Evolutionary conservation across 2,888 invertebrate species (phyloP).

Genomic region (Automeris io): DNA sequence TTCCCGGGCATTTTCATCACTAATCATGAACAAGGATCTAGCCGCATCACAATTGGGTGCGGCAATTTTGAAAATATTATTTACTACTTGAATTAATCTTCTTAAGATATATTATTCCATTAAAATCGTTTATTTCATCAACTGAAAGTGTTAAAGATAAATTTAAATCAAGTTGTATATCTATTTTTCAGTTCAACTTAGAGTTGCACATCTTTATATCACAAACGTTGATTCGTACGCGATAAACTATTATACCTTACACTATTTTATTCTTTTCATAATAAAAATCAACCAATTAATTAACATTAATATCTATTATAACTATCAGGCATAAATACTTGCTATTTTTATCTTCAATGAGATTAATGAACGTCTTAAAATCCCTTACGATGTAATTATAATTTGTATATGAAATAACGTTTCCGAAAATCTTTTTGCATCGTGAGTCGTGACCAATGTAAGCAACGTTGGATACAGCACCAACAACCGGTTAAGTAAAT

Average conservation of each 20-base stretch:
- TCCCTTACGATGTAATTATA: slow-evolving; percentile 14
- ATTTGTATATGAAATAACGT: slow-evolving; percentile 17
- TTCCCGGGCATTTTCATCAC: too few species aligned
- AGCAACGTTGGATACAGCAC: slow-evolving; percentile 34
- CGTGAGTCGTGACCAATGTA: slow-evolving; percentile 21
- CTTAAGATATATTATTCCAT: too few species aligned
- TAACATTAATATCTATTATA: slow-evolving; percentile 21
- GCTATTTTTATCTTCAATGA: slow-evolving; percentile 21
- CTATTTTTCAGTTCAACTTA: background rate
- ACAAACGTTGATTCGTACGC: background rate
- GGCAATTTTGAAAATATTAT: too few species aligned
- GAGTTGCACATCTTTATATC: background rate
- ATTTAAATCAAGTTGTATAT: background rate
- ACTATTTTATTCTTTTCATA: too few species aligned
- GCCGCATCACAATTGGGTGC: too few species aligned
- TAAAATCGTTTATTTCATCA: too few species aligned
- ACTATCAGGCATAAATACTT: slow-evolving; percentile 18
- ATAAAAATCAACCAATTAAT: slow-evolving; percentile 15
- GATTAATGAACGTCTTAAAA: slow-evolving; percentile 23
- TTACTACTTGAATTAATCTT: too few species aligned
- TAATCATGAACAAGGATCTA: too few species aligned
- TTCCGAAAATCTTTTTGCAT: slow-evolving; percentile 26
- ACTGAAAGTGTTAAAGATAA: too few species aligned
- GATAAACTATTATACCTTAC: too few species aligned
- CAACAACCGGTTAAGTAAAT: slow-evolving; percentile 50